phyloP scores from a whole-genome alignment of 1,140 invertebrate species.

The Laupala kohalensis region DNA sequence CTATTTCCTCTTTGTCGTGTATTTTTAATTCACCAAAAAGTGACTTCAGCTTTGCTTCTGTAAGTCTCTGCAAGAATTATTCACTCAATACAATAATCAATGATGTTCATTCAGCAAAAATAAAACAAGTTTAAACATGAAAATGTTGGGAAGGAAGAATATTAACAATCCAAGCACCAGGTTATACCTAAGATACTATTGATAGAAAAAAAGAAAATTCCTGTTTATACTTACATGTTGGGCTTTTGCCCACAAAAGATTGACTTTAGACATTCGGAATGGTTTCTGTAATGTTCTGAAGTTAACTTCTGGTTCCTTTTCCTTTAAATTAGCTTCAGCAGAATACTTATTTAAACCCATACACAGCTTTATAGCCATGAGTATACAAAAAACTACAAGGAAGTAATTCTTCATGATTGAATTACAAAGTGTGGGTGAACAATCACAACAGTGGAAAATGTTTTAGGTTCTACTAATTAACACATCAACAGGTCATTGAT shows the following conservation, averaged over 20 bases:
- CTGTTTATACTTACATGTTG: constrained; percentile 42
- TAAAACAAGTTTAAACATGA: background rate
- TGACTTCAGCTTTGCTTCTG: constrained; percentile 70
- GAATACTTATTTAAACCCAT: constrained; percentile 40
- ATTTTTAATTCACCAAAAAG: constrained; percentile 78
- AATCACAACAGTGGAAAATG: no score
- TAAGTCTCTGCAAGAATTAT: constrained; percentile 48
- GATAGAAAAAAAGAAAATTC: background rate
- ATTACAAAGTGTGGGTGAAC: no score
- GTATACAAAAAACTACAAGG: no score
- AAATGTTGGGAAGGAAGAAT: background rate
- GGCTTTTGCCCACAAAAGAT: constrained; percentile 71
- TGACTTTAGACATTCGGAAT: constrained; percentile 73
- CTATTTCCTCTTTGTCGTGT: constrained; percentile 83
- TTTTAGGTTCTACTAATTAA: no score
- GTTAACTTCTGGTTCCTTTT: constrained; percentile 26
- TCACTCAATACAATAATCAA: background rate
- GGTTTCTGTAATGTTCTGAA: constrained; percentile 55
- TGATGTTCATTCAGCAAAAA: background rate
- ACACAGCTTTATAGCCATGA: background rate
- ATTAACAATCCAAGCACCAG: background rate
- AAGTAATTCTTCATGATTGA: no score
- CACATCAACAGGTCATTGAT: no score
- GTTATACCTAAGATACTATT: background rate
- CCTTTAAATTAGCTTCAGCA: constrained; percentile 33